Evolutionary conservation across 1,140 invertebrate species (phyloP).

Genomic region (Drosophila tropicalis): DNA sequence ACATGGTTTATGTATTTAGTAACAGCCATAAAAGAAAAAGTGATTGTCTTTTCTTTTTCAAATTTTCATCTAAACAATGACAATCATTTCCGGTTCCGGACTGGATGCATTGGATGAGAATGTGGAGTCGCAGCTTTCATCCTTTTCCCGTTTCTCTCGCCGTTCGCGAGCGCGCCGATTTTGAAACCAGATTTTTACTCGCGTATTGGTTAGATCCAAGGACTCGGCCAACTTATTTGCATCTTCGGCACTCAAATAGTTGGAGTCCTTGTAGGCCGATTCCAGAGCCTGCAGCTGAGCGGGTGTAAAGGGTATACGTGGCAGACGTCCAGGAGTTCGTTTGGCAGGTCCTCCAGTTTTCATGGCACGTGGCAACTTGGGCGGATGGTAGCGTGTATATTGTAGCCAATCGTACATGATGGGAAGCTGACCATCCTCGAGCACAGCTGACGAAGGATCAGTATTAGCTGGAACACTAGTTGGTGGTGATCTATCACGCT

Average conservation of each 20-base stretch:
- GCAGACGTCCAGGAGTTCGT: constrained; percentile 84
- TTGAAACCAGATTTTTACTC: constrained; percentile 93
- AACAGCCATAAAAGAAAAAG: constrained; percentile 34
- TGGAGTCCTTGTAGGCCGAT: constrained; percentile 84
- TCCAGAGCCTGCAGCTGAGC: constrained; percentile 84
- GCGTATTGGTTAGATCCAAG: constrained; percentile 84
- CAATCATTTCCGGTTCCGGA: constrained; percentile 75
- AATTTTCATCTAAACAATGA: constrained; percentile 36
- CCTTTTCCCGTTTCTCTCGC: constrained; percentile 84
- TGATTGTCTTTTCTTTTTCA: too few species aligned
- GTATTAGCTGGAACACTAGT: neutral
- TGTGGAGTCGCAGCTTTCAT: constrained; percentile 77
- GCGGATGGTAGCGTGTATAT: constrained; percentile 89
- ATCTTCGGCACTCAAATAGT: constrained; percentile 84
- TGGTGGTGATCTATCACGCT: constrained; percentile 34
- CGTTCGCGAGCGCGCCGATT: constrained; percentile 89
- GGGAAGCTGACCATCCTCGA: constrained; percentile 51
- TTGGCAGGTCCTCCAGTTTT: constrained; percentile 70
- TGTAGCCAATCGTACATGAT: constrained; percentile 86
- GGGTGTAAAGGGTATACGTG: constrained; percentile 84
- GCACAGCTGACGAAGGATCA: neutral
- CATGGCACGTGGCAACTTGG: constrained; percentile 86
- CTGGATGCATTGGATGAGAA: constrained; percentile 79
- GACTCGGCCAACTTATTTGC: constrained; percentile 83
- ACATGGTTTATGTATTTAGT: constrained; percentile 1